phyloP scores from a whole-genome alignment of 2,113 vertebrate species.

The Caracal caracal region DNA sequence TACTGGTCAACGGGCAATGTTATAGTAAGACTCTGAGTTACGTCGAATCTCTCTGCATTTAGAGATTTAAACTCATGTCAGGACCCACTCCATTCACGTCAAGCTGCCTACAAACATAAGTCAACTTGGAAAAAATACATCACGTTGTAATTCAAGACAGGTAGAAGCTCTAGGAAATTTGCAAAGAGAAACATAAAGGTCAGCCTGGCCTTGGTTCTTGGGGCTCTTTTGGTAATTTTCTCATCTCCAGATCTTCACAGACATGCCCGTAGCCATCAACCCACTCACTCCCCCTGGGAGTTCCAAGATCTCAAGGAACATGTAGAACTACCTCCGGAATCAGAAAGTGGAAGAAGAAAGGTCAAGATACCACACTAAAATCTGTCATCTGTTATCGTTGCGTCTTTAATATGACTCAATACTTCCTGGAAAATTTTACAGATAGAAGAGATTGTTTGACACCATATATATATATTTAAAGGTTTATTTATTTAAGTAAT shows the following conservation, averaged over 20 bases:
- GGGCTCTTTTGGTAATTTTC: background rate
- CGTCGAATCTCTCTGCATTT: background rate
- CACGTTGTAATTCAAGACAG: background rate
- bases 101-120: background rate
- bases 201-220: background rate
- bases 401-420: background rate
- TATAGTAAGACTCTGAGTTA: background rate
- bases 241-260: background rate
- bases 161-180: background rate
- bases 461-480: background rate
- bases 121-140: background rate
- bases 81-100: background rate
- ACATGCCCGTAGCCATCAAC: background rate
- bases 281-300: background rate
- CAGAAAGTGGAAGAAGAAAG: background rate
- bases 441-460: background rate
- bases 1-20: background rate
- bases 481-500: too few relatives aligned
- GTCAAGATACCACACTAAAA: background rate
- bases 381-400: background rate
- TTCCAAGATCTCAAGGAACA: background rate
- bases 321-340: background rate
- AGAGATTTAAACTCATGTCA: constrained; percentile 1
- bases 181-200: background rate
- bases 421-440: background rate